Evolutionary conservation across 2,797 vertebrate genomes (phyloP).

Genomic region (Onychomys arenicola): DNA sequence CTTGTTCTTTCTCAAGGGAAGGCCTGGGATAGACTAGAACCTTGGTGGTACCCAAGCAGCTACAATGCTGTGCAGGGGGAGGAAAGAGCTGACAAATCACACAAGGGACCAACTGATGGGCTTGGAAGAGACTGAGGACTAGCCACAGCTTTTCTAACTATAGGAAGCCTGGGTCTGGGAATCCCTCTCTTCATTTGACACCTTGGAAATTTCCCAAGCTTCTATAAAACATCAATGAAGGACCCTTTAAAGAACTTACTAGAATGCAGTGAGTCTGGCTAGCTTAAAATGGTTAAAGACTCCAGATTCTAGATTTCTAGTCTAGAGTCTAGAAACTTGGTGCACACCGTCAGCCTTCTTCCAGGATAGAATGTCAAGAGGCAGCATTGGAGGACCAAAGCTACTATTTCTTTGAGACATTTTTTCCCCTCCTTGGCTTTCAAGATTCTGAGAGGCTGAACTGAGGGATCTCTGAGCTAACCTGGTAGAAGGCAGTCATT

Average conservation of each 20-base stretch:
- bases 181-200: background rate
- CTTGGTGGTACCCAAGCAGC: background rate
- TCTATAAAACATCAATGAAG: background rate
- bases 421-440: background rate
- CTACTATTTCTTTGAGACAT: background rate
- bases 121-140: background rate
- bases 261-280: background rate
- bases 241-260: background rate
- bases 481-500: background rate
- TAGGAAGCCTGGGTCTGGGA: background rate
- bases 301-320: background rate
- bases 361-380: background rate
- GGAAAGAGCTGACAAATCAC: background rate
- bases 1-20: background rate
- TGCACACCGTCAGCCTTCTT: background rate
- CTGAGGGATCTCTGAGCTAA: background rate
- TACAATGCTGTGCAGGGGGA: background rate
- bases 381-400: too few relatives aligned
- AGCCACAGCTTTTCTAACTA: background rate
- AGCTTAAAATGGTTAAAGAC: background rate
- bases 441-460: background rate
- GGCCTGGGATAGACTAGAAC: background rate
- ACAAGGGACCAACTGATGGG: background rate
- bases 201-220: background rate
- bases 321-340: background rate